phyloP scores from a whole-genome alignment of 2,113 vertebrate species.

The Himantopus leucocephalus region DNA sequence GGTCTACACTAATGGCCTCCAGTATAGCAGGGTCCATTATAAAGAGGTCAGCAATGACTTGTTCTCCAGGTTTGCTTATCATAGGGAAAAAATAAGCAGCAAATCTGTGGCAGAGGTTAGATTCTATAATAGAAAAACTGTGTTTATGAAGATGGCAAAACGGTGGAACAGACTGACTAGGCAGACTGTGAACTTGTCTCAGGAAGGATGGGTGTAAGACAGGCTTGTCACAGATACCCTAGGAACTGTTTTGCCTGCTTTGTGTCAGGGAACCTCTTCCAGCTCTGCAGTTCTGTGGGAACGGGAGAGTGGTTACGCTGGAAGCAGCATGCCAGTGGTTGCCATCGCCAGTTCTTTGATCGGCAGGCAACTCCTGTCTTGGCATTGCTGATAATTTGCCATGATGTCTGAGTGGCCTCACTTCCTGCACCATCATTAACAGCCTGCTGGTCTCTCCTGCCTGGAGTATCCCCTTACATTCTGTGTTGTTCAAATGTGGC shows the following conservation, averaged over 20 bases:
- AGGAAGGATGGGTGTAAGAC: not conserved
- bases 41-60: not conserved
- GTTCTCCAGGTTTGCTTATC: not conserved
- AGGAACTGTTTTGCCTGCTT: not conserved
- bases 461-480: not conserved
- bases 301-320: accelerated
- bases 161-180: not conserved
- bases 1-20: not conserved
- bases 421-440: not conserved
- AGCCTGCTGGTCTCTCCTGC: not conserved
- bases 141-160: not conserved
- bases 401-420: not conserved
- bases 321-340: not conserved
- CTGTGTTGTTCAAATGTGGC: not conserved
- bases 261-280: not conserved
- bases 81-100: accelerated
- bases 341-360: not conserved
- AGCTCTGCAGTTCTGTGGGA: not conserved
- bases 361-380: not conserved
- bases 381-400: not conserved
- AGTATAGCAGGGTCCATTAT: not conserved
- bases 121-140: not conserved
- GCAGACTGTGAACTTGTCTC: not conserved
- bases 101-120: not conserved
- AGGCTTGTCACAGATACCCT: not conserved